Base-by-base conservation (phyloP, 2,888 invertebrate species). In the Drosophila anomalata region DNA sequence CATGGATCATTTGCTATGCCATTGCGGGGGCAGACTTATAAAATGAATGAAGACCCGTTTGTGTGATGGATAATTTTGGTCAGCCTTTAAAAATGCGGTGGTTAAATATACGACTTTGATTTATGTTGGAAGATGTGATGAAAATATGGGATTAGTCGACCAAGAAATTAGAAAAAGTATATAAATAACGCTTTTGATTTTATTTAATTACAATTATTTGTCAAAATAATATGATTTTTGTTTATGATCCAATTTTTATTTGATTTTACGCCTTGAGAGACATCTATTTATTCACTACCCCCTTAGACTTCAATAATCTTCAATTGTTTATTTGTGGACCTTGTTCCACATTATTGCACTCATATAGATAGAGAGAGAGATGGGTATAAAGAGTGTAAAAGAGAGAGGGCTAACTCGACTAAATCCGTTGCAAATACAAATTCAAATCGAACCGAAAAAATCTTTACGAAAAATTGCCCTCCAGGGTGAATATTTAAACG, bases 401-500 rank as follows among this genome's bases (percentile, higher is more conserved):
- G 50, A 11, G 60, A 36, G 42, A 36, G 29, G 33, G 5, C 22
- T 2, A 36, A 50, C 50, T 36, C 50, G 46, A 67, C 67, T 70
- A 73, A 69, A 69, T 67, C 54, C 55, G 46, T 63, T 62, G 77
- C 63, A 75, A 51, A 63, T 54, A 56, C 41, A 46, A 76, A 67
- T 65, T 75, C 63, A 62, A 75, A 87, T 65, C 56, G 68, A 60
- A 68, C 54, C 53, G 36, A 72, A 58, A 69, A 62, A 68, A 73
- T 63, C 65, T 68, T 63, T 52, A 69, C 69, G 75, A 67, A 66
- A 70, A 70, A 70, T 70, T 76, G 67, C 77, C 67, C 77, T 82
- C 65, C 83, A 87, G 88, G 70, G 82, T 75, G 78, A 70, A 69
- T 61, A 76, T 66, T 70, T 71, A 68, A 79, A 68, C 76, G 65